Base-by-base conservation (phyloP, 2,888 invertebrate genomes). In the Cantharis rustica region DNA sequence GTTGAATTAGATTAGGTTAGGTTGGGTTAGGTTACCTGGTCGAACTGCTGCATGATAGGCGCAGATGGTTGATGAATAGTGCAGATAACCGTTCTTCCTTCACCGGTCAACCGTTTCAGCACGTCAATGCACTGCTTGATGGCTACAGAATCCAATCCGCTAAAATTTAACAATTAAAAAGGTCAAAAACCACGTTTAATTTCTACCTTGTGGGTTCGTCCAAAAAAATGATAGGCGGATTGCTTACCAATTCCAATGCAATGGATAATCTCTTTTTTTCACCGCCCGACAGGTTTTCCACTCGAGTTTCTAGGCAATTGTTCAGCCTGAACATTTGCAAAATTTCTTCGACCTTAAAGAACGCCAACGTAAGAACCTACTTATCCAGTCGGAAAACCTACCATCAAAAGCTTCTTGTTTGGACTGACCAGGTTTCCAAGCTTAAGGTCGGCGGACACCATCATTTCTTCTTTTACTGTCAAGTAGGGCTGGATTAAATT, bases 41-140 rank as follows among this genome's bases (percentile, higher is more conserved):
- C 94, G 85, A 95, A 95, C 83, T 93, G 91, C 72, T 93, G 90
- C 85, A 95, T 95, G 63, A 95, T 89, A 11, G 93, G 93, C 0
- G 95, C 94, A 4, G 93, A 93, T 0, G 95, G 95, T 84, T 95
- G 95, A 86, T 95, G 95, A 75, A 95, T 92, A 0, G 95, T 95
- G 87, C 95, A 95, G 79, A 95, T 91, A 73, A 95, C 93, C 5
- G 94, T 95, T 72, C 95, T 88, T 9, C 95, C 95, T 83, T 92
- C 91, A 15, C 91, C 90, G 0, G 94, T 93, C 71, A 95, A 89
- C 16, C 92, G 90, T 80, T 93, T 92, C 13, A 95, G 89, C 1
- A 95, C 87, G 2, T 91, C 90, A 17, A 95, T 91, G 82, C 94
- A 91, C 85, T 94, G 93, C 81, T 93, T 92, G 75, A 94, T 93